Percentiles rank a stretch among this genome's conserved stretches.
Evolutionary conservation across 2,113 vertebrate species (phyloP).

Genomic region (Scalopus aquaticus): DNA sequence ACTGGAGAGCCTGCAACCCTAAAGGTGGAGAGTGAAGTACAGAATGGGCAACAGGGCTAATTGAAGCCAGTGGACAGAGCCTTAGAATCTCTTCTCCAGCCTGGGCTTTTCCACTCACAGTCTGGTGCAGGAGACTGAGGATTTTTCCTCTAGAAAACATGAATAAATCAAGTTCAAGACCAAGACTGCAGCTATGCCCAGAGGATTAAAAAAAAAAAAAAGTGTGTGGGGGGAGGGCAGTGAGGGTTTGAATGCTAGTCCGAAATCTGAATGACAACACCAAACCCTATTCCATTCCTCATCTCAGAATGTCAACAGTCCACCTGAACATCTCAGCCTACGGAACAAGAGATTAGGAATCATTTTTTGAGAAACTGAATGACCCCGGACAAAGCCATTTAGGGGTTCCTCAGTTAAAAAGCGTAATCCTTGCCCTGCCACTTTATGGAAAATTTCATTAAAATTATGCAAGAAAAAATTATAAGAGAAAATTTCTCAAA

Average conservation of each 20-base stretch:
- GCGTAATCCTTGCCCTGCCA: background rate
- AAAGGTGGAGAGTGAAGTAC: background rate
- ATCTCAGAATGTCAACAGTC: background rate
- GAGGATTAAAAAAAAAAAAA: background rate
- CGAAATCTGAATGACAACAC: background rate
- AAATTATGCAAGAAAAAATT: background rate
- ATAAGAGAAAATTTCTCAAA: constrained; percentile 16
- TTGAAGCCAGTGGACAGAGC: background rate
- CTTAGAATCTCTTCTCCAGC: background rate
- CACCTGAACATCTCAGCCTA: background rate
- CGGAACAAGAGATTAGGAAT: background rate
- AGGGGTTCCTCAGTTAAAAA: background rate
- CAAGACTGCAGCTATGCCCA: background rate
- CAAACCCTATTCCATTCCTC: background rate
- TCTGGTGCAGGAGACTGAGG: background rate
- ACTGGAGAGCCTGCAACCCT: background rate
- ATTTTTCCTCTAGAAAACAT: background rate
- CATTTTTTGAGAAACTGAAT: background rate
- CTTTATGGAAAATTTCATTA: background rate
- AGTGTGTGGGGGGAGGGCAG: background rate
- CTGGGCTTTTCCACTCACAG: no score
- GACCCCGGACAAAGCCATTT: background rate
- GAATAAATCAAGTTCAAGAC: background rate
- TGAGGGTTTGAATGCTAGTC: background rate
- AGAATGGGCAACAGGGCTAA: background rate